phyloP scores from a whole-genome alignment of 2,113 vertebrate species.

The Triplophysa tibetana region DNA sequence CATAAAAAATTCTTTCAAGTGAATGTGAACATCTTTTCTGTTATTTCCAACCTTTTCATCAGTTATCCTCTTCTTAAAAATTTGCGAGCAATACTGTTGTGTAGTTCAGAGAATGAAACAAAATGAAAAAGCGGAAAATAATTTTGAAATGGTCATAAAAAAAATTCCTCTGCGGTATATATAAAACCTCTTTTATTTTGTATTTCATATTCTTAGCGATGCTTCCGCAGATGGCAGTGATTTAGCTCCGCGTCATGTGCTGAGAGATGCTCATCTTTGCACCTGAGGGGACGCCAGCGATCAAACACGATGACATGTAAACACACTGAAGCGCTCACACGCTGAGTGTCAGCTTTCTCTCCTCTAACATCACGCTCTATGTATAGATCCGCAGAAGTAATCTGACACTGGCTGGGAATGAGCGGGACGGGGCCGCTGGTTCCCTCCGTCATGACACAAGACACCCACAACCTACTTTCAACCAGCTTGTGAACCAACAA shows the following conservation, averaged over 20 bases:
- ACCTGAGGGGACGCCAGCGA: not conserved
- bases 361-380: conserved; percentile 56
- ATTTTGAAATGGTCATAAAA: no score
- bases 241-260: not conserved
- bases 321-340: conserved; percentile 3
- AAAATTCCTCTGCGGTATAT: no score
- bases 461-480: not conserved
- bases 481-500: not conserved
- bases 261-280: not conserved
- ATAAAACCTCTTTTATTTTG: no score
- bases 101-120: no score
- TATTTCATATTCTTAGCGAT: no score
- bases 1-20: no score
- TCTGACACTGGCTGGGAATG: conserved; percentile 50
- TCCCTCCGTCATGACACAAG: conserved; percentile 24
- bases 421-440: conserved; percentile 12
- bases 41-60: no score
- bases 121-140: no score
- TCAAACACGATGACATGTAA: not conserved
- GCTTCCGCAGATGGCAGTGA: not conserved
- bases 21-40: no score
- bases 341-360: conserved; percentile 39
- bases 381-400: conserved; percentile 66
- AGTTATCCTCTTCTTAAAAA: no score
- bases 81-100: no score